Evolutionary conservation across 2,888 invertebrate genomes (phyloP).

Genomic region (Drosophila borealis): DNA sequence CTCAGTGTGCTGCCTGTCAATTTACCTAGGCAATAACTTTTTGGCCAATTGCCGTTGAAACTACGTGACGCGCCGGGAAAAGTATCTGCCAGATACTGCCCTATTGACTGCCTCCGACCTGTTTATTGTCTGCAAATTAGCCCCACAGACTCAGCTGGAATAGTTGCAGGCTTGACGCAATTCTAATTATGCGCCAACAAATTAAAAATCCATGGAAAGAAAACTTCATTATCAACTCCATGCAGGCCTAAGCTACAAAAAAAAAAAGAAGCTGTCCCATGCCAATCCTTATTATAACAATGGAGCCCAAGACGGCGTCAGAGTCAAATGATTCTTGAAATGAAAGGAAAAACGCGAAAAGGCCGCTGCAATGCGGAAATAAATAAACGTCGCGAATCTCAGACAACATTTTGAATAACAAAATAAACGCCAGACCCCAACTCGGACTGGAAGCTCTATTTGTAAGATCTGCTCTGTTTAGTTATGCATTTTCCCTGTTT

Average conservation of each 20-base stretch:
- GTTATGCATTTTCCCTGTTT: constrained; percentile 65
- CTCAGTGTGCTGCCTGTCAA: constrained; percentile 60
- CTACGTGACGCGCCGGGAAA: constrained; percentile 70
- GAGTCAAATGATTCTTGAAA: constrained; percentile 19
- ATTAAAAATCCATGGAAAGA: constrained; percentile 51
- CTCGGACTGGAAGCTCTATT: constrained; percentile 13
- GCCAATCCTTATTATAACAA: constrained; percentile 57
- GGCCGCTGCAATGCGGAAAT: constrained; percentile 81
- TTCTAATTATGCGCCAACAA: constrained; percentile 72
- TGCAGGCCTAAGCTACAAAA: constrained; percentile 49
- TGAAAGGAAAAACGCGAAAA: constrained; percentile 45
- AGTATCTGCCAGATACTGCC: constrained; percentile 39
- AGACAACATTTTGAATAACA: constrained; percentile 83
- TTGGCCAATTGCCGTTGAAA: constrained; percentile 81
- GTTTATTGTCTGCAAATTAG: constrained; percentile 70
- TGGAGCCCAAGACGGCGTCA: constrained; percentile 52
- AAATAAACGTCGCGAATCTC: constrained; percentile 83
- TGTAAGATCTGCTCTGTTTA: constrained; percentile 57
- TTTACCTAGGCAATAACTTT: constrained; percentile 61
- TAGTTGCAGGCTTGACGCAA: neutral
- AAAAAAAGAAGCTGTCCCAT: constrained; percentile 65
- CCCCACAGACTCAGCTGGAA: constrained; percentile 21
- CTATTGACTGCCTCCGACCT: constrained; percentile 48
- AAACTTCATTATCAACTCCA: constrained; percentile 60
- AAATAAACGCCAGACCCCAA: constrained; percentile 74